Evolutionary conservation across 2,113 vertebrate genomes (phyloP).

Genomic region (Vulpes lagopus): DNA sequence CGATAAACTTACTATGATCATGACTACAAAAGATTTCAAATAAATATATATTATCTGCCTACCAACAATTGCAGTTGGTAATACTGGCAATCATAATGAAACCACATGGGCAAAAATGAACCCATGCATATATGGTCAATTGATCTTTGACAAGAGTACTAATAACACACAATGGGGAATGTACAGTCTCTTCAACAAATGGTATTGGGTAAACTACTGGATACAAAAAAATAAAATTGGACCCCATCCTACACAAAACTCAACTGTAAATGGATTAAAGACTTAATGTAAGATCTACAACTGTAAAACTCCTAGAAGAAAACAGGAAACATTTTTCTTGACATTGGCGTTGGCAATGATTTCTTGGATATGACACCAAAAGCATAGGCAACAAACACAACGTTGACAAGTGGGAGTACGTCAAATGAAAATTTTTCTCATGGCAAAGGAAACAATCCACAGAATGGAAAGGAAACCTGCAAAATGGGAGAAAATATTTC

Average conservation of each 20-base stretch:
- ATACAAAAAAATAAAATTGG: neutral
- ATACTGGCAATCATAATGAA: neutral
- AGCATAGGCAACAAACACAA: neutral
- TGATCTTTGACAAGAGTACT: neutral
- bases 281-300: neutral
- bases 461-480: neutral
- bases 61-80: neutral
- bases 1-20: neutral
- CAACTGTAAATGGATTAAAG: neutral
- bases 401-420: neutral
- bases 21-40: neutral
- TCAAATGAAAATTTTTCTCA: neutral
- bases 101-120: neutral
- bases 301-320: neutral
- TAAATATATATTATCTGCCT: neutral
- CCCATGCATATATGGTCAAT: neutral
- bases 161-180: neutral
- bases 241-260: neutral
- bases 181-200: neutral
- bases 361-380: neutral
- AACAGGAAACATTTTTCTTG: neutral
- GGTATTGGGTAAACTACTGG: neutral
- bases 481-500: neutral
- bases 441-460: neutral
- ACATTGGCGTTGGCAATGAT: neutral